Percentiles rank a stretch among this genome's conserved stretches.
Conservation (phyloP, 2,888 invertebrate species). For the Ceramica pisi region DNA sequence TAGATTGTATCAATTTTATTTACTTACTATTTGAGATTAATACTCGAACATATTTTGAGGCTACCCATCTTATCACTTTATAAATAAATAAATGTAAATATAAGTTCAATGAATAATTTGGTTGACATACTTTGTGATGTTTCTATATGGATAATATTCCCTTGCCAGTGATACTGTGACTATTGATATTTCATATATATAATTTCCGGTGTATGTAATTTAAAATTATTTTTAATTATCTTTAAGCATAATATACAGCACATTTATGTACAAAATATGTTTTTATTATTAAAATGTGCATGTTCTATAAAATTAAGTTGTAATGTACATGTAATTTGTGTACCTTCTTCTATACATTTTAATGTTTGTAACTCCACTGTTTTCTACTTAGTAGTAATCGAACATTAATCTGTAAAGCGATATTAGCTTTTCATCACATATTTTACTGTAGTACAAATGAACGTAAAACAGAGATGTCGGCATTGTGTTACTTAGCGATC, state of each 20-base stretch:
- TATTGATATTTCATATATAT: constrained; percentile 62
- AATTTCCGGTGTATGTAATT: constrained; percentile 63
- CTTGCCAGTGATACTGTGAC: constrained; percentile 81
- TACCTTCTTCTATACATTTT: constrained; percentile 21
- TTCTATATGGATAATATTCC: constrained; percentile 64
- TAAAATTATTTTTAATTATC: constrained; percentile 44
- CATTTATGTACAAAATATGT: constrained; percentile 57
- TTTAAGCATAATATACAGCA: constrained; percentile 54
- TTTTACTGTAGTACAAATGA: constrained; percentile 61
- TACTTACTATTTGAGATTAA: constrained; percentile 58
- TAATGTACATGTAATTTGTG: constrained; percentile 12
- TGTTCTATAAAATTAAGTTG: constrained; percentile 27
- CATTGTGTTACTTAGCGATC: constrained; percentile 41
- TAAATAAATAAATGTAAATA: constrained; percentile 56
- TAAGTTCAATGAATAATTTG: constrained; percentile 57
- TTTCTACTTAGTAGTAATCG: constrained; percentile 23
- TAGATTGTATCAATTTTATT: constrained; percentile 40
- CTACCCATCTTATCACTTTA: constrained; percentile 63
- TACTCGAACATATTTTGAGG: constrained; percentile 63
- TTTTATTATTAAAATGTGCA: constrained; percentile 25
- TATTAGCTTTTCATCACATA: constrained; percentile 42
- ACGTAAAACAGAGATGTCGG: constrained; percentile 33
- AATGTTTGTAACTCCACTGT: constrained; percentile 25
- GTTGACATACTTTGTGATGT: constrained; percentile 56
- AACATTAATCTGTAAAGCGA: constrained; percentile 30